Evolutionary conservation across 2,797 vertebrate species (phyloP).

Genomic region (Chiloscyllium punctatum): DNA sequence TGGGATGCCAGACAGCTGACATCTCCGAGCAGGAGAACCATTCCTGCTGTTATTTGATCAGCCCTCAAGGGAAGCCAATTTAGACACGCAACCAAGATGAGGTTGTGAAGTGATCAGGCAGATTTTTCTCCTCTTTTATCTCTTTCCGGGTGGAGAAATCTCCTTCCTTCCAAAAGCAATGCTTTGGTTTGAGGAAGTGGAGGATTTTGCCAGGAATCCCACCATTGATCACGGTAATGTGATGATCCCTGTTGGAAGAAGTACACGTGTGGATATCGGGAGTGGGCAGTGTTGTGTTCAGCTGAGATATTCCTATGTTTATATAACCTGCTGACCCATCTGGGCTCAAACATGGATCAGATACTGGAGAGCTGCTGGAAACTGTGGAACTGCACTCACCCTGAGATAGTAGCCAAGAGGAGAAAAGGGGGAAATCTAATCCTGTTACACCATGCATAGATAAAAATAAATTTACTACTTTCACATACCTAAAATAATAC

Average conservation of each 20-base stretch:
- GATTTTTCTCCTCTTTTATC: background rate
- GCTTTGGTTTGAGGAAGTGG: background rate
- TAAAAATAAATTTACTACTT: background rate
- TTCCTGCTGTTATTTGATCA: constrained; percentile 34
- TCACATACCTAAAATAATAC: background rate
- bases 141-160: background rate
- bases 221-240: background rate
- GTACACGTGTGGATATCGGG: background rate
- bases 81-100: background rate
- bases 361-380: background rate
- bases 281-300: background rate
- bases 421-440: background rate
- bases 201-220: background rate
- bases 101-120: background rate
- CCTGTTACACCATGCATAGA: background rate
- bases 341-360: background rate
- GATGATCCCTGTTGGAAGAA: background rate
- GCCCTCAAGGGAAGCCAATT: background rate
- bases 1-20: constrained; percentile 7
- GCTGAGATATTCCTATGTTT: background rate
- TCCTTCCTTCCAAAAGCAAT: background rate
- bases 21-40: background rate
- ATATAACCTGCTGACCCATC: background rate
- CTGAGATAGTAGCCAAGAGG: background rate
- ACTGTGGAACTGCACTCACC: background rate